A percentile compares a stretch with the other conserved stretches of the same genome.
Evolutionary conservation across 2,797 vertebrate species (phyloP).

Genomic region (Falco peregrinus): DNA sequence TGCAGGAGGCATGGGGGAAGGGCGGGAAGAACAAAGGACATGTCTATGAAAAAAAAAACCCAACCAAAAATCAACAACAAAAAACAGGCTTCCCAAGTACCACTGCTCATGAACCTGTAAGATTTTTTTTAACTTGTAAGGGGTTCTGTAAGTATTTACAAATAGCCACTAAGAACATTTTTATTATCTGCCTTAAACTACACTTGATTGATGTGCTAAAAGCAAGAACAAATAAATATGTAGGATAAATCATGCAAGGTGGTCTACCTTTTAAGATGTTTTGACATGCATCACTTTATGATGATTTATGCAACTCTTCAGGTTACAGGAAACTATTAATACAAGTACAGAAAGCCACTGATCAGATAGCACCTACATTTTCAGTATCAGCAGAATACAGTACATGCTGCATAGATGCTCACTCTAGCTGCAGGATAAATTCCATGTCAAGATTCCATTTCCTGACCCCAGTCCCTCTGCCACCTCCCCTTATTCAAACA

Average conservation of each 20-base stretch:
- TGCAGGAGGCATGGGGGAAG: background rate
- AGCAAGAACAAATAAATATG: background rate
- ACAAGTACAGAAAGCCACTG: background rate
- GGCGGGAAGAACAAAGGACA: constrained; percentile 35
- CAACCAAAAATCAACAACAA: no score
- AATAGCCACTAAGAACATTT: background rate
- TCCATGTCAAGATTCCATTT: background rate
- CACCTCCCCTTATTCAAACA: background rate
- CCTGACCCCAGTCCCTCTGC: background rate
- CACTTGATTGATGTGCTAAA: background rate
- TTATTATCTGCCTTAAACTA: background rate
- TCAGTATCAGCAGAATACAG: background rate
- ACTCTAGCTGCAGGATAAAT: background rate
- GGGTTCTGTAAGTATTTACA: background rate
- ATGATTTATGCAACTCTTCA: background rate
- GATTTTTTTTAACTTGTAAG: background rate
- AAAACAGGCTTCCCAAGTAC: background rate
- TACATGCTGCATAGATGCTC: background rate
- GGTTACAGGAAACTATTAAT: background rate
- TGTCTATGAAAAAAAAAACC: background rate
- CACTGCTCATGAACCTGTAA: background rate
- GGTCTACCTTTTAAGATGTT: background rate
- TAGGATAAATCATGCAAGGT: background rate
- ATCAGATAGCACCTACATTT: background rate
- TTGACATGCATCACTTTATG: background rate